Evolutionary conservation across 2,888 invertebrate genomes (phyloP).

Genomic region (Clivina fossor): DNA sequence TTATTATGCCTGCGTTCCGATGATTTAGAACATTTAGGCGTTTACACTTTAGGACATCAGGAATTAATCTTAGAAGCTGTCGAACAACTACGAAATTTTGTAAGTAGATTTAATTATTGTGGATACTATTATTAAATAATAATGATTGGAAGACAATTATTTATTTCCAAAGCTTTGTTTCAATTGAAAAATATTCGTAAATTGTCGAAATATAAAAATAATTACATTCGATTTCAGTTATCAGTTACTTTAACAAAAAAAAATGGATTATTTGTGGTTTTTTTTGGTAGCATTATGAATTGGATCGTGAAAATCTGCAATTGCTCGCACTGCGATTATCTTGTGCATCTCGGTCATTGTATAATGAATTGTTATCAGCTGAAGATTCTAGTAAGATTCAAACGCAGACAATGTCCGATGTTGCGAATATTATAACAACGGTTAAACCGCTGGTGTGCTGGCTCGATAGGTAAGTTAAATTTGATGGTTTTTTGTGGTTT

Average conservation of each 20-base stretch:
- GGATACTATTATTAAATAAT: not conserved
- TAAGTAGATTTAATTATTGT: conserved; percentile 56
- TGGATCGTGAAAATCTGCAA: conserved; percentile 90
- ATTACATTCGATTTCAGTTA: no score
- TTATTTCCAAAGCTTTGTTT: no score
- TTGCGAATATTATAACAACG: conserved; percentile 79
- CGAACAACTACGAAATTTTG: conserved; percentile 85
- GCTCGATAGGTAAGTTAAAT: conserved; percentile 76
- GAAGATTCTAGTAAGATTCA: conserved; percentile 66
- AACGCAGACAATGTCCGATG: conserved; percentile 81
- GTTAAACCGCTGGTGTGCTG: conserved; percentile 88
- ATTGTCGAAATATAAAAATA: not conserved
- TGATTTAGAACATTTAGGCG: conserved; percentile 84
- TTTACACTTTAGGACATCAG: conserved; percentile 87
- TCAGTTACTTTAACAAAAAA: conserved; percentile 11
- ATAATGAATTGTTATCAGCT: conserved; percentile 65
- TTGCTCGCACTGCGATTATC: conserved; percentile 82
- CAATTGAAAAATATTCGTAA: not conserved
- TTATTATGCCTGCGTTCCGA: conserved; percentile 83
- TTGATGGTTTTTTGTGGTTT: not conserved
- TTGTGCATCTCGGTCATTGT: conserved; percentile 77
- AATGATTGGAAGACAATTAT: not conserved
- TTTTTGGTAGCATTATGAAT: conserved; percentile 77
- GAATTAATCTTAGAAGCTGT: conserved; percentile 91
- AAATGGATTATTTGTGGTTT: conserved; percentile 31